Evolutionary conservation across 2,888 invertebrate genomes (phyloP).

Genomic region (Chaitophorus viminalis): DNA sequence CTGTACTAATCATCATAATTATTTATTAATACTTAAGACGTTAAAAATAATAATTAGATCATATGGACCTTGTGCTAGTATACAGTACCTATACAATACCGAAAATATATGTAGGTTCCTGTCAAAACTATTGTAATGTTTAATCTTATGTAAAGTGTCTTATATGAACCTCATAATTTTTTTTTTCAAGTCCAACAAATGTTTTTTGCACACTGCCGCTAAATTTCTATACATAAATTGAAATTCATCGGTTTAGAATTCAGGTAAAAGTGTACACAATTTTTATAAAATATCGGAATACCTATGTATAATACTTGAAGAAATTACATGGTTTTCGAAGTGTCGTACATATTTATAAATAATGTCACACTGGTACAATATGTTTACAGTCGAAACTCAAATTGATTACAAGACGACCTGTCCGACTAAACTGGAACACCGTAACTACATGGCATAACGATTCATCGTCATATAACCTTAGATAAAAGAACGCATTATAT

Average conservation of each 20-base stretch:
- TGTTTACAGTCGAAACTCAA: slow-evolving; percentile 19
- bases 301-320: slow-evolving; percentile 10
- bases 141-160: slow-evolving; percentile 16
- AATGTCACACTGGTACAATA: slow-evolving; percentile 22
- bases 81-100: no score
- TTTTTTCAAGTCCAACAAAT: not conserved
- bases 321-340: slow-evolving; percentile 38
- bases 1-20: not conserved
- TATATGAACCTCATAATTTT: not conserved
- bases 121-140: not conserved
- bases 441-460: not conserved
- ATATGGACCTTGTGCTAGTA: no score
- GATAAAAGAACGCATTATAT: not conserved
- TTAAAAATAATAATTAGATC: not conserved
- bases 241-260: not conserved
- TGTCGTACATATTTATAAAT: slow-evolving; percentile 10
- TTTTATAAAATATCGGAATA: not conserved
- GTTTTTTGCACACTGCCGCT: not conserved
- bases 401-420: slow-evolving; percentile 40
- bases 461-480: slow-evolving; percentile 5
- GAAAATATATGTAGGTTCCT: not conserved
- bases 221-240: slow-evolving; percentile 4
- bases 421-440: slow-evolving; percentile 9
- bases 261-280: slow-evolving; percentile 11
- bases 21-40: not conserved